Evolutionary conservation across 2,888 invertebrate species (phyloP), one percentile per base, ranked within the genome.

Genomic region (Heliconius hortense): DNA sequence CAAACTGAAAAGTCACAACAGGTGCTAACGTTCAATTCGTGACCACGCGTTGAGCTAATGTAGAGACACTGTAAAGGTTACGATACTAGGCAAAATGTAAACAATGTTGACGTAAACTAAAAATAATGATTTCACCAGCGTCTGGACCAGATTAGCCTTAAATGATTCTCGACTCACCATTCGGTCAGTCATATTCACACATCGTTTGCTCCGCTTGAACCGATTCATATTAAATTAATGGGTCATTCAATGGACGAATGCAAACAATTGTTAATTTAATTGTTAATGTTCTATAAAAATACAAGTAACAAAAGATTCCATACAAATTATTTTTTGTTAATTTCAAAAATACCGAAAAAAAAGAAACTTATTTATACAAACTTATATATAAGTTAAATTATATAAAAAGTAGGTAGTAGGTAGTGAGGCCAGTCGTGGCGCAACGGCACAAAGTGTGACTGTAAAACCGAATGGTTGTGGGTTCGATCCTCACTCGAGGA

Each of bases 61-160:
- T 60, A 18, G 43, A 4, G 13, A 43, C n/a, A 63, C 68, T 66
- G 15, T 39, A 72, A 66, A 53, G 64, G 66, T 74, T 70, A 66
- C 68, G n/a, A 56, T 48, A 74, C 60, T 75, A 75, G 74, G 13
- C 71, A 70, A 64, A 67, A 73, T 67, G 69, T 75, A 80, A 79
- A 78, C 80, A 79, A 74, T 62, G 59, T 62, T 62, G 64, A 70
- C 72, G 79, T 77, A 76, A 79, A 79, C 66, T 72, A 48, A 75
- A 76, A 74, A 73, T 77, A 73, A 80, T 48, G 79, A 75, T 78
- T 68, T 71, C 73, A 72, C 64, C 48, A 74, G 53, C 80, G 69
- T 77, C 78, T 80, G 80, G 73, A 76, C 66, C 35, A 77, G 73
- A 80, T 80, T 74, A 77, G 76, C 73, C 70, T 76, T 70, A 26